A percentile compares a stretch with the other conserved stretches of the same genome.
These are phyloP conservation scores for Bombus impatiens DNA, from an alignment of 1,140 invertebrate species.

Conservation along the genomic window DNA sequence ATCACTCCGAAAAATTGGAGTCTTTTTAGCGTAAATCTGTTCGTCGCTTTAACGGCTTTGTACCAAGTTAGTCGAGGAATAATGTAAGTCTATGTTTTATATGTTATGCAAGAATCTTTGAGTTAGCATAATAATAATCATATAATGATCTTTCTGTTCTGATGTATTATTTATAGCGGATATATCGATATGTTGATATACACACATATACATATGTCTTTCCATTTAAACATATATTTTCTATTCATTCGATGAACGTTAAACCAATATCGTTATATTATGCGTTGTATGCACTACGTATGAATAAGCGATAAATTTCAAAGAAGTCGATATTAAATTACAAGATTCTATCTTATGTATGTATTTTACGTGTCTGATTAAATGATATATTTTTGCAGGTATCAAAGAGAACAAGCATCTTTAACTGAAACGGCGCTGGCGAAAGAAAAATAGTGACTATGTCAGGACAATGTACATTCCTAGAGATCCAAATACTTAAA, in stretches of 20 bases:
- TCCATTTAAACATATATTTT: not conserved
- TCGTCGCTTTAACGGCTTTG: constrained; percentile 92
- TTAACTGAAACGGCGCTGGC: constrained; percentile 20
- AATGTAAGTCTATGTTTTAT: constrained; percentile 76
- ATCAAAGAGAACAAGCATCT: constrained; percentile 64
- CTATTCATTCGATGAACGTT: not conserved
- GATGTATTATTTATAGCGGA: not conserved
- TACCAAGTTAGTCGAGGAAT: constrained; percentile 90
- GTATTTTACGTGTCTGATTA: not conserved
- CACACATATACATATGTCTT: not conserved
- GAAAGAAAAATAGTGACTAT: constrained; percentile 47
- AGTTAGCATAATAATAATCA: not conserved
- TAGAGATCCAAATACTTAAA: constrained; percentile 48
- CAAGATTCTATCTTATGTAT: not conserved
- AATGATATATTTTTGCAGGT: constrained; percentile 52
- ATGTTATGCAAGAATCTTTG: not conserved
- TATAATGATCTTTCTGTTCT: not conserved
- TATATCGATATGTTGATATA: not conserved
- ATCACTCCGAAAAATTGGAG: constrained; percentile 97
- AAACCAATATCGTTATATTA: not conserved
- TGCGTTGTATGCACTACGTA: too few relatives aligned
- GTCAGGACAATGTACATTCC: constrained; percentile 53
- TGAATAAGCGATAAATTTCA: not conserved
- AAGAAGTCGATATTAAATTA: not conserved
- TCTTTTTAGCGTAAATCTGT: constrained; percentile 96